These are phyloP conservation scores for Plusia festucae DNA, from an alignment of 2,888 invertebrate genomes.

Conservation along the genomic window DNA sequence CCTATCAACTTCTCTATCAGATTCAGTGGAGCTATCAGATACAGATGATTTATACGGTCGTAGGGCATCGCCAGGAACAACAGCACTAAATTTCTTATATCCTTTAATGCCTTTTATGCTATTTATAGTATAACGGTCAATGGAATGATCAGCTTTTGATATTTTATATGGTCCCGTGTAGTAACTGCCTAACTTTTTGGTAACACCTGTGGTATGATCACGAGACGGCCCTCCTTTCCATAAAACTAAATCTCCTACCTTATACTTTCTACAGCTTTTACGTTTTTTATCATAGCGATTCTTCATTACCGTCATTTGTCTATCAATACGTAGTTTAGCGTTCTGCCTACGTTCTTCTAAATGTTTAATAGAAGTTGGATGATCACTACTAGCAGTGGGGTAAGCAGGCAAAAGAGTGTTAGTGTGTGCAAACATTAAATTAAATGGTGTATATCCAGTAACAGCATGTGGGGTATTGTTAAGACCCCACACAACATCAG, in stretches of 20 bases:
- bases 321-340: constrained; percentile 2
- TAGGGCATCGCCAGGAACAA: not conserved
- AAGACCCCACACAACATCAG: too few species aligned
- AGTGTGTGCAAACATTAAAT: too few species aligned
- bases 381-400: too few species aligned
- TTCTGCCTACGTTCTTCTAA: not conserved
- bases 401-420: too few species aligned
- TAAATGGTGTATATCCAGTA: too few species aligned
- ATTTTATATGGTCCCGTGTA: constrained; percentile 2
- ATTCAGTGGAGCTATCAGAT: too few species aligned
- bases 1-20: too few species aligned
- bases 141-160: not conserved
- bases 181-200: not conserved
- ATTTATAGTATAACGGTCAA: constrained; percentile 5
- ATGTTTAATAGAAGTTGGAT: too few species aligned
- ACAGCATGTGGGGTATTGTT: too few species aligned
- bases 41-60: too few species aligned
- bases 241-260: not conserved
- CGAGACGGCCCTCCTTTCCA: not conserved
- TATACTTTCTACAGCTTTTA: not conserved
- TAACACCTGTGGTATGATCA: not conserved
- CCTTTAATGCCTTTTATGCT: not conserved
- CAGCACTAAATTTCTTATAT: not conserved
- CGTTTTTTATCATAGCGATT: not conserved
- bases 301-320: not conserved